Conservation (phyloP, 1,140 invertebrate genomes). For the Monochamus saltuarius region DNA sequence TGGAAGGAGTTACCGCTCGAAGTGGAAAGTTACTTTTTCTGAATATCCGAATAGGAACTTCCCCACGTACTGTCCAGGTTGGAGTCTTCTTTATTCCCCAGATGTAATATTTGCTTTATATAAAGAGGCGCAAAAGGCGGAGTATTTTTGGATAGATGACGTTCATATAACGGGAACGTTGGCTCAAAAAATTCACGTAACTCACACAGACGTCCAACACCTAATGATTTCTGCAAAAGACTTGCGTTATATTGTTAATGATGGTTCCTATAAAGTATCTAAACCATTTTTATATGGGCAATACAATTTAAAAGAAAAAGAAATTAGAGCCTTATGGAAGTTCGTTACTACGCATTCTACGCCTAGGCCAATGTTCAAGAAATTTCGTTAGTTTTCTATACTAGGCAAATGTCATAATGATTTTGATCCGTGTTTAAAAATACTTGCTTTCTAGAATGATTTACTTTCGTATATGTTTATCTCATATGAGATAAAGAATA, state of each 20-base stretch:
- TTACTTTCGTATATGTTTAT: too few species aligned
- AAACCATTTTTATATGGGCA: conserved; percentile 38
- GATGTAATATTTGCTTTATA: conserved; percentile 70
- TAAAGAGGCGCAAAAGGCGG: conserved; percentile 60
- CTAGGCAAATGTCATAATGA: too few species aligned
- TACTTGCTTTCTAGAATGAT: too few species aligned
- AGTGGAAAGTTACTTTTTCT: conserved; percentile 72
- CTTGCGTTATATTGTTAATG: conserved; percentile 19
- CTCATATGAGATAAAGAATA: too few species aligned
- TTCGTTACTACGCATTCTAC: conserved; percentile 22
- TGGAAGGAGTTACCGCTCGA: conserved; percentile 67
- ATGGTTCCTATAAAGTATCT: conserved; percentile 21
- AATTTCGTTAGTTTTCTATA: too few species aligned
- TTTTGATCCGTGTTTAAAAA: too few species aligned
- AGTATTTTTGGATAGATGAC: conserved; percentile 87
- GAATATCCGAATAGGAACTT: conserved; percentile 69
- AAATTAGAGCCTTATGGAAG: conserved; percentile 39
- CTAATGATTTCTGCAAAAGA: conserved; percentile 41
- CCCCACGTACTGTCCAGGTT: conserved; percentile 70
- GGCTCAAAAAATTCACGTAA: conserved; percentile 61
- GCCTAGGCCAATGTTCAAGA: conserved; percentile 23
- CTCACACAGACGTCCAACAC: conserved; percentile 52
- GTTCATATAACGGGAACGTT: conserved; percentile 77
- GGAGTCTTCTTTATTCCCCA: conserved; percentile 71
- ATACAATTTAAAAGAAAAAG: conserved; percentile 33